A percentile compares a stretch with the other conserved stretches of the same genome.
These are phyloP conservation scores for Galagoides demidoff DNA, from an alignment of 2,797 vertebrate genomes.

Conservation along the genomic window DNA sequence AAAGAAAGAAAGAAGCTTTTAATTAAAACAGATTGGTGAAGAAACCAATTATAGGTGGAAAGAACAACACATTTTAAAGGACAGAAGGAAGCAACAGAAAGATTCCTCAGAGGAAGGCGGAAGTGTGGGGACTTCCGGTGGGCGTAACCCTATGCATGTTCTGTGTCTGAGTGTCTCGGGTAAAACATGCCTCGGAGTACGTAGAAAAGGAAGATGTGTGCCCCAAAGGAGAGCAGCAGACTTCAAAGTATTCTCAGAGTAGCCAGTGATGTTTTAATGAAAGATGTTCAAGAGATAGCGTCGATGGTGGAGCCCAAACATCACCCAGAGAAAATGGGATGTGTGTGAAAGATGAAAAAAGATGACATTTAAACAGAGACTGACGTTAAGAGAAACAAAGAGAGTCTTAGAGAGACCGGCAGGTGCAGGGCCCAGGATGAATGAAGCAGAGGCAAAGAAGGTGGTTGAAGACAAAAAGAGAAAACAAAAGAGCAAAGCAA, in stretches of 20 bases:
- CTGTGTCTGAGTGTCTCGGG: neutral
- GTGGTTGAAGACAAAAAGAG: conserved; percentile 91
- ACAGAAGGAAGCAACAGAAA: neutral
- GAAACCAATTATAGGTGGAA: neutral
- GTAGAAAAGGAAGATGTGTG: neutral
- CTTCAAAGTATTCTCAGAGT: neutral
- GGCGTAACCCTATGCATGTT: neutral
- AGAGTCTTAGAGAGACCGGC: conserved; percentile 89
- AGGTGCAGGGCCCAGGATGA: conserved; percentile 94
- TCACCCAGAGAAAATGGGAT: neutral
- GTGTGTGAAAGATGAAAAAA: neutral
- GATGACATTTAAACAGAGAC: conserved; percentile 91
- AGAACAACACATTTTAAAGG: neutral
- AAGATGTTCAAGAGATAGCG: neutral
- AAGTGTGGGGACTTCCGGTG: no score
- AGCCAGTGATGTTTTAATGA: neutral
- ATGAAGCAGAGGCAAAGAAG: conserved; percentile 94
- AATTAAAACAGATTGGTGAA: neutral
- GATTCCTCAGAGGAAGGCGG: neutral
- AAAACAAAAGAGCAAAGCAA: conserved; percentile 69
- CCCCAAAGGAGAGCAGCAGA: neutral
- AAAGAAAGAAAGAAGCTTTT: no score
- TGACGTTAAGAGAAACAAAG: conserved; percentile 92
- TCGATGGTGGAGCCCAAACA: neutral
- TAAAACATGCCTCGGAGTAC: neutral